Evolutionary conservation across 2,797 vertebrate species (phyloP).

Genomic region (Schizopygopsis pylzovi): DNA sequence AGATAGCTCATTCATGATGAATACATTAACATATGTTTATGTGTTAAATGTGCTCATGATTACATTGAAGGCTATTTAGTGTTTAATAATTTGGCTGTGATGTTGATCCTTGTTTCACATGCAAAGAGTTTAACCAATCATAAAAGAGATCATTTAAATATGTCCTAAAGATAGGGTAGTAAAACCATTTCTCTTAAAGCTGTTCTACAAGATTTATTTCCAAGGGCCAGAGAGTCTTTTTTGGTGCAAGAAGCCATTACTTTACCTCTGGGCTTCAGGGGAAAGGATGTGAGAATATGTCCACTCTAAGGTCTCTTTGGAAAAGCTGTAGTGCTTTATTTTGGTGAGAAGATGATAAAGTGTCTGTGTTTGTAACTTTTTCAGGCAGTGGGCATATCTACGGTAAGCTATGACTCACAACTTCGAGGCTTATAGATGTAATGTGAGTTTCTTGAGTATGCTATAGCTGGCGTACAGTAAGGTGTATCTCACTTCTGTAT

Average conservation of each 20-base stretch:
- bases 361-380: conserved; percentile 3
- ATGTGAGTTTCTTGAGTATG: background rate
- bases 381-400: background rate
- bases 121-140: background rate
- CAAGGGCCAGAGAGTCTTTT: background rate
- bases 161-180: background rate
- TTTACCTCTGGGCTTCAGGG: background rate
- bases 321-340: conserved; percentile 19
- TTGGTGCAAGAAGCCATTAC: background rate
- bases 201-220: conserved; percentile 15
- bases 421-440: background rate
- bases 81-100: background rate
- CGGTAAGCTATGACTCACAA: background rate
- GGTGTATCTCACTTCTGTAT: background rate
- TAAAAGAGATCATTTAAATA: background rate
- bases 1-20: background rate
- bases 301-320: background rate
- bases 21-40: conserved; percentile 4
- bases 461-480: background rate
- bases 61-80: background rate
- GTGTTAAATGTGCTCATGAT: background rate
- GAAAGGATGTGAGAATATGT: background rate
- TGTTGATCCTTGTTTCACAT: background rate
- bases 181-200: background rate
- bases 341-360: conserved; percentile 21